These are phyloP conservation scores for Drosophila demipolita DNA, from an alignment of 2,888 invertebrate species.

Conservation along the genomic window DNA sequence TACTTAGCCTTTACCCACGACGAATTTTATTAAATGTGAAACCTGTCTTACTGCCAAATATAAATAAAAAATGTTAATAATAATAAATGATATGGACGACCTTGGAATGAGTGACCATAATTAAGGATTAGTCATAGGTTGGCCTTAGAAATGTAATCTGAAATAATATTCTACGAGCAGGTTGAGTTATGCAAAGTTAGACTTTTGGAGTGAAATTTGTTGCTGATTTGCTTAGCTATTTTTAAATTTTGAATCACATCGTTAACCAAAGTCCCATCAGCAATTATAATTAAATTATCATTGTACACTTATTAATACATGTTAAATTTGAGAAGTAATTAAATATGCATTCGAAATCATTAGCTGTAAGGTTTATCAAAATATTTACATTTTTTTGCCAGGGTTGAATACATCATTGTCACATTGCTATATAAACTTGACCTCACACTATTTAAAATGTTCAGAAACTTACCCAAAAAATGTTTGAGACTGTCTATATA, in stretches of 20 bases:
- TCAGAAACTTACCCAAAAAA: slow-evolving; percentile 42
- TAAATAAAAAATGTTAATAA: background rate
- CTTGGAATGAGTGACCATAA: slow-evolving; percentile 36
- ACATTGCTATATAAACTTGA: background rate
- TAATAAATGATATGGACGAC: slow-evolving; percentile 14
- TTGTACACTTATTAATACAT: background rate
- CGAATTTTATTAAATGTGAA: slow-evolving; percentile 23
- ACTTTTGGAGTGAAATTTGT: background rate
- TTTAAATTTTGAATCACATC: background rate
- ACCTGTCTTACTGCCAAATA: slow-evolving; percentile 25
- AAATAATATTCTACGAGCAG: background rate
- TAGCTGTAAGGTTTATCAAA: background rate
- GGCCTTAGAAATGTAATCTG: background rate
- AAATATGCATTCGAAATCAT: background rate
- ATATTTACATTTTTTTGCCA: background rate
- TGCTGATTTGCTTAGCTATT: background rate
- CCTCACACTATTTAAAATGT: background rate
- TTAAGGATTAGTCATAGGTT: slow-evolving; percentile 30
- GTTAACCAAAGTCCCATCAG: background rate
- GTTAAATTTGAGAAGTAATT: background rate
- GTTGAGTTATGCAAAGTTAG: background rate
- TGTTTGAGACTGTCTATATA: slow-evolving; percentile 6
- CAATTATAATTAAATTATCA: background rate
- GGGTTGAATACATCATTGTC: background rate
- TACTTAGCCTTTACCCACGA: slow-evolving; percentile 19